Conservation (phyloP, 2,888 invertebrate genomes). For the Diploptera punctata region DNA sequence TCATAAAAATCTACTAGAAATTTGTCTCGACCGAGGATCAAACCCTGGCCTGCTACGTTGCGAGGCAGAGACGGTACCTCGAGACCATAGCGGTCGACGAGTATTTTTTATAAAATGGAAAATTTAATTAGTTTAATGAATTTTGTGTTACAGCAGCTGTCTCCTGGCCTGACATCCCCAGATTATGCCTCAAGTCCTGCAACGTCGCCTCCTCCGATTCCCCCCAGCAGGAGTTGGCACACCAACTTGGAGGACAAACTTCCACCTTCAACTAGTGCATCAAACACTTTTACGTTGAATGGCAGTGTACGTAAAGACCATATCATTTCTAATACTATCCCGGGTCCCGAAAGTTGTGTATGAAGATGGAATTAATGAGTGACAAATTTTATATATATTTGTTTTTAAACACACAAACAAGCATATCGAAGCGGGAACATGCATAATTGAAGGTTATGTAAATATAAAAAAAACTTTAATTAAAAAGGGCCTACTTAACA, state of each 20-base stretch:
- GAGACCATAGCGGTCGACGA: too few species aligned
- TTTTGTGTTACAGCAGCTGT: slow-evolving; percentile 29
- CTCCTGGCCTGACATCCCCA: slow-evolving; percentile 29
- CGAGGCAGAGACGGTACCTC: too few species aligned
- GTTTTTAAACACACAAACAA: background rate
- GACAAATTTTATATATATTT: background rate
- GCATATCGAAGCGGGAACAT: slow-evolving; percentile 4
- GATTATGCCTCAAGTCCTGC: slow-evolving; percentile 33
- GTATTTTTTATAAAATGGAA: background rate
- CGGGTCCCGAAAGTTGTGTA: slow-evolving; percentile 89
- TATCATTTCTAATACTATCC: slow-evolving; percentile 83
- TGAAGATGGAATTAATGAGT: slow-evolving; percentile 55
- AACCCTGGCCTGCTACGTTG: too few species aligned
- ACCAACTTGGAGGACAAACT: slow-evolving; percentile 11
- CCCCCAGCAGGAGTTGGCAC: slow-evolving; percentile 27
- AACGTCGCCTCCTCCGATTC: slow-evolving; percentile 32
- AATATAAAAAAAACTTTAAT: background rate
- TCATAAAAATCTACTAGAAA: too few species aligned
- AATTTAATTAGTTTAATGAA: background rate
- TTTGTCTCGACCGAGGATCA: too few species aligned
- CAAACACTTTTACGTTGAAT: slow-evolving; percentile 48
- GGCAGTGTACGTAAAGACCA: slow-evolving; percentile 63
- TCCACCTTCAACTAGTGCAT: slow-evolving; percentile 42
- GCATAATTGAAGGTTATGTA: background rate
- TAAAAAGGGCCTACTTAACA: slow-evolving; percentile 20